A percentile compares a stretch with the other conserved stretches of the same genome.
These are phyloP conservation scores for Cryptoblepharus egeriae DNA, from an alignment of 2,797 vertebrate genomes.

Conservation along the genomic window DNA sequence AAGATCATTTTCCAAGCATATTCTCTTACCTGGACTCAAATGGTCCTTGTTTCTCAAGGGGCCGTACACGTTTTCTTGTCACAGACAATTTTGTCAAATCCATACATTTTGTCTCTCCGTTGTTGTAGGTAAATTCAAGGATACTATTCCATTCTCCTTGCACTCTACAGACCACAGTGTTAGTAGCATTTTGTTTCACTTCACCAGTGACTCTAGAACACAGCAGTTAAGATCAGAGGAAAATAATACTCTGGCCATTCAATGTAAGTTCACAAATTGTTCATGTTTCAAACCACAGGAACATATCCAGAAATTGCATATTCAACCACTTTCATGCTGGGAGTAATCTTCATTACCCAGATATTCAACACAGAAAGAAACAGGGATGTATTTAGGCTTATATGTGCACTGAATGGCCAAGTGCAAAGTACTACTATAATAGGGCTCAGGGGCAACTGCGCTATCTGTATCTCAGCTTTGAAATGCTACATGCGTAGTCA, in stretches of 20 bases:
- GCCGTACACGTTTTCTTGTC: conserved; percentile 89
- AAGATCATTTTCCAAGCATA: background rate
- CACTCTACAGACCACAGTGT: conserved; percentile 90
- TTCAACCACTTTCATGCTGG: background rate
- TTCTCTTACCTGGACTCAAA: conserved; percentile 91
- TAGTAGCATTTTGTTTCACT: conserved; percentile 93
- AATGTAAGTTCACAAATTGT: background rate
- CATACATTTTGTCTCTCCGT: conserved; percentile 85
- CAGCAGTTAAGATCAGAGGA: background rate
- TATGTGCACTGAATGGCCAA: background rate
- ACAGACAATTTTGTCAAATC: conserved; percentile 91
- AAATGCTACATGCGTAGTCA: too few species aligned
- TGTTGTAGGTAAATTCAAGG: conserved; percentile 92
- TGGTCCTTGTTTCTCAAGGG: conserved; percentile 88
- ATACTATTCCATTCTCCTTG: conserved; percentile 97
- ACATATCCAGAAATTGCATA: background rate
- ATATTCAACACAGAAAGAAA: background rate
- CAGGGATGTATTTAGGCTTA: background rate
- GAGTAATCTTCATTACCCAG: background rate
- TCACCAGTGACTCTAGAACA: conserved; percentile 89
- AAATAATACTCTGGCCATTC: background rate
- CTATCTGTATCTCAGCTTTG: too few species aligned
- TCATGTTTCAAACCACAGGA: background rate
- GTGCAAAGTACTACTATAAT: background rate
- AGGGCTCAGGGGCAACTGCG: background rate